A percentile compares a stretch with the other conserved stretches of the same genome.
Evolutionary conservation across 2,797 vertebrate genomes (phyloP).

Genomic region (Dryobates pubescens): DNA sequence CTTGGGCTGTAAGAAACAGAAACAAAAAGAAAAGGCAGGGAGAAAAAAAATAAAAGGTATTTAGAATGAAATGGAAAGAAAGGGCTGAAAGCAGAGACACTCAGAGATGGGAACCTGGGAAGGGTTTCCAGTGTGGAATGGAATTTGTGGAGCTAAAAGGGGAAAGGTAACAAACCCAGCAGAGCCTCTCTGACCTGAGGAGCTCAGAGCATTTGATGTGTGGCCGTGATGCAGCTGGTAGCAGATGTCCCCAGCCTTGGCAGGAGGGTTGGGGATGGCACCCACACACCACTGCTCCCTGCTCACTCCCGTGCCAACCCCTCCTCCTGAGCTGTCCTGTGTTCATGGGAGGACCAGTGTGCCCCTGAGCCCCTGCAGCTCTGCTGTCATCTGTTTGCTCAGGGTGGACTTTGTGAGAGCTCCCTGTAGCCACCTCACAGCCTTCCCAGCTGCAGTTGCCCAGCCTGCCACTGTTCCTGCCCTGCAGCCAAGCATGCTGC

Average conservation of each 20-base stretch:
- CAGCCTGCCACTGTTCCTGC: background rate
- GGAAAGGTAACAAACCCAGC: background rate
- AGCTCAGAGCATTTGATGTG: background rate
- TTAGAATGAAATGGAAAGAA: background rate
- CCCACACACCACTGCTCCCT: background rate
- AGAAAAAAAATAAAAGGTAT: background rate
- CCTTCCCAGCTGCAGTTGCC: background rate
- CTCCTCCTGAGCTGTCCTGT: background rate
- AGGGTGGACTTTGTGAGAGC: background rate
- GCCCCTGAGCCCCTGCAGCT: background rate
- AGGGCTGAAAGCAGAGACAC: background rate
- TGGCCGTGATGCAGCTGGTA: accelerated
- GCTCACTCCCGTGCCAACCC: accelerated
- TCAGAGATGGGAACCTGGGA: background rate
- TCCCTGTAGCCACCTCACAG: background rate
- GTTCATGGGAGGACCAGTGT: accelerated
- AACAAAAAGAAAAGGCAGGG: background rate
- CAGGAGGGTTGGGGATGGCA: accelerated
- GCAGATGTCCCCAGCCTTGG: background rate
- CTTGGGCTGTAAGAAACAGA: background rate
- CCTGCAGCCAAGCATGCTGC: accelerated
- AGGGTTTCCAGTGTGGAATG: background rate
- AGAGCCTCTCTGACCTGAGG: background rate
- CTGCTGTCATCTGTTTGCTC: background rate
- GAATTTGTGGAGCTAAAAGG: background rate